Base-by-base conservation (phyloP, 2,888 invertebrate species). In the Craniophora ligustri region DNA sequence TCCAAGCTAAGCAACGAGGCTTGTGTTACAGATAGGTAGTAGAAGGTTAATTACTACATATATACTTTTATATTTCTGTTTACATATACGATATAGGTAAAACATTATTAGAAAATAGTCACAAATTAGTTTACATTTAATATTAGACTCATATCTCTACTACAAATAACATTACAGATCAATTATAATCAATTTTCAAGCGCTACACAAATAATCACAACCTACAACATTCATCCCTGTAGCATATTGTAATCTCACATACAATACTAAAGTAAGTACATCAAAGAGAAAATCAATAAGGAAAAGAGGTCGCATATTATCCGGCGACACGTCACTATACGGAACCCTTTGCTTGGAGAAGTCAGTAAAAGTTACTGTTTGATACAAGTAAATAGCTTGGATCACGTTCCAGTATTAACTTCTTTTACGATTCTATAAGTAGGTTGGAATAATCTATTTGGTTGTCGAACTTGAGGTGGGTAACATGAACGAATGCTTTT, bases 251-350 rank as follows among this genome's bases (percentile, higher is more conserved):
- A 26, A 31, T 38, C 28, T 32, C 11, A 36, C 31, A 36, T 7
- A 23, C 19, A 32, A 16, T 35, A 31, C 21, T 30, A 51, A 49
- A 32, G 46, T 44, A 49, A 32, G 46, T 44, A 47, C 23, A 35
- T 26, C 28, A 16, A 51, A 50, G 11, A 19, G 39, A 30, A 47
- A 67, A 61, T 67, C 71, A 41, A 71, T 67, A 53, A 55, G 30
- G 45, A 35, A 51, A 66, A 53, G 46, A 21, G 67, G 56, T 53
- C 67, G 36, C 40, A 41, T 61, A 61, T 41, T 49, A 66, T 66
- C 32, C 51, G 13, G 30, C 36, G 49, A 41, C 50, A 51, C 45
- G 45, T 42, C 30, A 31, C 49, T 39, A 34, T 39, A 36, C 14
- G 13, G 13, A 8, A 30, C 28, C 34, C 21, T 11, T 18, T 7